A percentile compares a stretch with the other conserved stretches of the same genome.
These are phyloP conservation scores for Gorsachius goisagi DNA, from an alignment of 2,113 vertebrate species.

Conservation along the genomic window DNA sequence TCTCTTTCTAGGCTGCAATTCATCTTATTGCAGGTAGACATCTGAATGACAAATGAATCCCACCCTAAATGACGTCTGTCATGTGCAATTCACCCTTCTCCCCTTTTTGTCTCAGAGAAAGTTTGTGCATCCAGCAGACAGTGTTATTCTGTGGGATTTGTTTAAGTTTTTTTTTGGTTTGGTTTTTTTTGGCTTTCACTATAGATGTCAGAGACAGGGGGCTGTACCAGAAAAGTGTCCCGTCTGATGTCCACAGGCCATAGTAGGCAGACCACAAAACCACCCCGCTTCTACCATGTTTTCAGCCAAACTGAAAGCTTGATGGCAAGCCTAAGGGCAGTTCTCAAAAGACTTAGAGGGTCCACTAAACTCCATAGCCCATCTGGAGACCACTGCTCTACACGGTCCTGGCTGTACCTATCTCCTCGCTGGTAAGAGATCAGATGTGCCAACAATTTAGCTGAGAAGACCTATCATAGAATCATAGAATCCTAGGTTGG, in stretches of 20 bases:
- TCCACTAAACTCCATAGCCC: background rate
- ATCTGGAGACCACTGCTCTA: background rate
- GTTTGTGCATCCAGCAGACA: background rate
- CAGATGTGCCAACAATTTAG: background rate
- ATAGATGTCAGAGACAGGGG: background rate
- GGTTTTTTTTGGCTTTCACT: background rate
- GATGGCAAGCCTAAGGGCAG: background rate
- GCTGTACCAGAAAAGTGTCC: background rate
- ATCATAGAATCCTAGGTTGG: too few species aligned
- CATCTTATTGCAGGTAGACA: background rate
- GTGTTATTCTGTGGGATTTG: background rate
- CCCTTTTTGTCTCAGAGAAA: background rate
- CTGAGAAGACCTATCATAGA: background rate
- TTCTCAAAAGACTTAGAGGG: background rate
- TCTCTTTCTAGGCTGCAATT: background rate
- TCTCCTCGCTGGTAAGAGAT: background rate
- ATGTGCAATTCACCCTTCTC: background rate
- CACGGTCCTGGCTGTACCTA: accelerated
- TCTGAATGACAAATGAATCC: background rate
- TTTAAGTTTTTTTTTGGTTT: background rate
- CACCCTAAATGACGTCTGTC: background rate
- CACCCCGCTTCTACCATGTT: background rate
- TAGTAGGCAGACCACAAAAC: background rate
- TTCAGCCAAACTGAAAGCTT: background rate
- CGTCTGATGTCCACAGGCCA: background rate